A percentile compares a stretch with the other conserved stretches of the same genome.
Evolutionary conservation across 2,113 vertebrate species (phyloP).

Genomic region (Pitta sordida): DNA sequence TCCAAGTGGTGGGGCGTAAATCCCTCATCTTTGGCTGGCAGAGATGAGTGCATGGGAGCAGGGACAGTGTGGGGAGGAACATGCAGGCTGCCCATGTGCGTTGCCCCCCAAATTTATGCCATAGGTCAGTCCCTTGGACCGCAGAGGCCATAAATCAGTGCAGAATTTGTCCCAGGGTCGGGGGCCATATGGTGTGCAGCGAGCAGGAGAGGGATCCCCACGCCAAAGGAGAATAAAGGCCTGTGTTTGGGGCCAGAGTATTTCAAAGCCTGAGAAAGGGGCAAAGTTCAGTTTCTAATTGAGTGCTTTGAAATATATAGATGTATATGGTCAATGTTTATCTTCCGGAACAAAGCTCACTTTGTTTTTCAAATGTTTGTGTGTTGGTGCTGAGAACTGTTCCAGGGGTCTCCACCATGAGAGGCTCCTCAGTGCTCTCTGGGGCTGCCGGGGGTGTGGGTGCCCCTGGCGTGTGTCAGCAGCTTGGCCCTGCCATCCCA

Average conservation of each 20-base stretch:
- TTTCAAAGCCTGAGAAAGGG: slow-evolving; percentile 56
- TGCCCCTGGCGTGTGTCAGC: background rate
- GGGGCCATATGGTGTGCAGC: slow-evolving; percentile 7
- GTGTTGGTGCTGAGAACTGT: background rate
- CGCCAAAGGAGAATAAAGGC: background rate
- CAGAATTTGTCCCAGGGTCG: slow-evolving; percentile 4
- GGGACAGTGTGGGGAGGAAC: background rate
- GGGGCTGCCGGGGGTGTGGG: background rate
- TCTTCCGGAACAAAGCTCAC: slow-evolving; percentile 32
- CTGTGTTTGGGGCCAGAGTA: background rate
- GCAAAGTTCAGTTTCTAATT: slow-evolving; percentile 58
- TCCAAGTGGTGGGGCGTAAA: background rate
- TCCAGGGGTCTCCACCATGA: background rate
- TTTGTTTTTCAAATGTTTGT: background rate
- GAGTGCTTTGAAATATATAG: slow-evolving; percentile 41
- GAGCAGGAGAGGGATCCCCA: background rate
- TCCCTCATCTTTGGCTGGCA: background rate
- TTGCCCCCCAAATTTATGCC: background rate
- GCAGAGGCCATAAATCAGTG: background rate
- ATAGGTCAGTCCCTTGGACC: background rate
- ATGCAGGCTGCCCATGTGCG: background rate
- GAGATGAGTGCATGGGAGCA: accelerated
- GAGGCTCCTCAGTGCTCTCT: accelerated
- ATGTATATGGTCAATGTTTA: slow-evolving; percentile 50
- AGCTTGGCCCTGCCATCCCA: background rate